Percentiles rank a stretch among this genome's conserved stretches.
These are phyloP conservation scores for Diabrotica undecimpunctata DNA, from an alignment of 1,140 invertebrate genomes.

Conservation along the genomic window DNA sequence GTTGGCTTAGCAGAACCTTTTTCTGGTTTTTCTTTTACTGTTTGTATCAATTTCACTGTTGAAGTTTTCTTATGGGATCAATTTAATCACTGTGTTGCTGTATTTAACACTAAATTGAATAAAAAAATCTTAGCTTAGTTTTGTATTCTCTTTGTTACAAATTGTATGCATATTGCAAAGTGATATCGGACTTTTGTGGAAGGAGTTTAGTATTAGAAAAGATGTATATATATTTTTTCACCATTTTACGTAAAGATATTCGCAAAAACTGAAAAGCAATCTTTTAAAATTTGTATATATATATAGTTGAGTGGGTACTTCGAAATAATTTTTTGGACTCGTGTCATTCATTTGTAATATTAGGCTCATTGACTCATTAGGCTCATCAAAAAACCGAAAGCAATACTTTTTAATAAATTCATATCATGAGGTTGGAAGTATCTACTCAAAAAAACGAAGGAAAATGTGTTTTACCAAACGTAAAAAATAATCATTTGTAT, in stretches of 20 bases:
- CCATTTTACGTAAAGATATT: slow-evolving; percentile 23
- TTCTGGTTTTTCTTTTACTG: too few species aligned
- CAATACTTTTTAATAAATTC: slow-evolving; percentile 30
- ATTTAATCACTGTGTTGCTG: too few species aligned
- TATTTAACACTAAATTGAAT: too few species aligned
- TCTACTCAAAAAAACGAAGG: slow-evolving; percentile 27
- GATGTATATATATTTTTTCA: slow-evolving; percentile 34
- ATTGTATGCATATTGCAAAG: too few species aligned
- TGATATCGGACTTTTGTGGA: neutral
- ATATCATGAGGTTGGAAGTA: slow-evolving; percentile 35
- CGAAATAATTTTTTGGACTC: slow-evolving; percentile 24
- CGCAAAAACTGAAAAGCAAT: slow-evolving; percentile 33
- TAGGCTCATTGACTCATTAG: neutral
- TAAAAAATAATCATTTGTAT: slow-evolving; percentile 35
- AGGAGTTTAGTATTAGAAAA: slow-evolving; percentile 24
- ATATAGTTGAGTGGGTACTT: slow-evolving; percentile 34
- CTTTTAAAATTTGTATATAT: slow-evolving; percentile 24
- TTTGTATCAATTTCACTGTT: too few species aligned
- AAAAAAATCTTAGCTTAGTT: too few species aligned
- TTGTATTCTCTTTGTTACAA: too few species aligned
- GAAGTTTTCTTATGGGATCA: too few species aligned
- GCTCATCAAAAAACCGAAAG: slow-evolving; percentile 19
- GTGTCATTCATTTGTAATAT: slow-evolving; percentile 22
- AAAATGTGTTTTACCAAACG: slow-evolving; percentile 28
- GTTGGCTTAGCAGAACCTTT: too few species aligned